Percentiles rank a stretch among this genome's conserved stretches.
These are phyloP conservation scores for Gobio gobio DNA, from an alignment of 2,113 vertebrate species.

Conservation along the genomic window DNA sequence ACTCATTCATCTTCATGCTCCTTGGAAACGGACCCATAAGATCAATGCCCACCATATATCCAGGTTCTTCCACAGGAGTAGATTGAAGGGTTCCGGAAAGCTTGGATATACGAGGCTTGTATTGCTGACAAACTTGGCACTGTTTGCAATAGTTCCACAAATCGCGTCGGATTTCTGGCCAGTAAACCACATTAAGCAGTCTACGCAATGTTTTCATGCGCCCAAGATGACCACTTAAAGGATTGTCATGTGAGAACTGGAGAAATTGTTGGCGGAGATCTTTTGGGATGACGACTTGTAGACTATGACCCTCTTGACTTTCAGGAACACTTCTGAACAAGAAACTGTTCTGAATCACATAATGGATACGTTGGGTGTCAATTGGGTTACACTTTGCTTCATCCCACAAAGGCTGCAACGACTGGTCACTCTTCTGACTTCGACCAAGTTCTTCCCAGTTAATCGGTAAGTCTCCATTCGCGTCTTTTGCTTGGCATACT, in stretches of 20 bases:
- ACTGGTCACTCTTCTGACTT: not conserved
- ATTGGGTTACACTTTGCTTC: not conserved
- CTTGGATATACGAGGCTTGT: not conserved
- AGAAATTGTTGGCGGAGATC: not conserved
- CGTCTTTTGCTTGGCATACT: not conserved
- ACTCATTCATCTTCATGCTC: not conserved
- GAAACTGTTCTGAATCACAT: not conserved
- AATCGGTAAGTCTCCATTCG: not conserved
- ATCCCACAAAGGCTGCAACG: not conserved
- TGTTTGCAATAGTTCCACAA: not conserved
- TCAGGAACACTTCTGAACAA: not conserved
- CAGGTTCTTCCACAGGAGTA: not conserved
- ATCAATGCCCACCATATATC: not conserved
- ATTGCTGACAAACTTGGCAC: not conserved
- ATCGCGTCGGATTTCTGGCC: not conserved
- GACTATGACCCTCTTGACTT: not conserved
- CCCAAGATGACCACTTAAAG: not conserved
- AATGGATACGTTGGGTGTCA: not conserved
- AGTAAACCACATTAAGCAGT: not conserved
- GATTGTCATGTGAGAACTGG: not conserved
- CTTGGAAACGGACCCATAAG: not conserved
- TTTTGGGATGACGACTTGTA: not conserved
- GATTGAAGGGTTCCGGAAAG: not conserved
- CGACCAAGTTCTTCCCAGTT: not conserved
- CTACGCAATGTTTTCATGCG: not conserved